A percentile compares a stretch with the other conserved stretches of the same genome.
These are phyloP conservation scores for Callionymus lyra DNA, from an alignment of 2,113 vertebrate genomes.

Conservation along the genomic window DNA sequence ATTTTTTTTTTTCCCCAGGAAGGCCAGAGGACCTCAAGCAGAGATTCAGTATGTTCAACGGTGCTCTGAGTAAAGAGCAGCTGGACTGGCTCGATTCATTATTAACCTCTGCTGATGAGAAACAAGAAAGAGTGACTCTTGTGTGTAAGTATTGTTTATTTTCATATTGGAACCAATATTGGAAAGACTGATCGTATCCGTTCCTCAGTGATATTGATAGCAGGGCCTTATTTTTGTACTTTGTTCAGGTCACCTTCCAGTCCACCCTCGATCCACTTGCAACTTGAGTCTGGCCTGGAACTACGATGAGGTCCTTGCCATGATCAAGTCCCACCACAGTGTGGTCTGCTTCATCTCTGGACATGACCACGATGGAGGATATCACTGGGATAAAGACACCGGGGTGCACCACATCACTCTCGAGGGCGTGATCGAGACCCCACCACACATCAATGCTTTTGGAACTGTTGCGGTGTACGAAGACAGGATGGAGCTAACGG, in stretches of 20 bases:
- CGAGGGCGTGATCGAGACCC: slow-evolving; percentile 83
- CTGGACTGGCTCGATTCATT: slow-evolving; percentile 79
- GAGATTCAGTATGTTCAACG: slow-evolving; percentile 83
- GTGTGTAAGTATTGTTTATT: slow-evolving; percentile 69
- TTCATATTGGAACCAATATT: not conserved
- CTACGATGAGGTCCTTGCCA: slow-evolving; percentile 64
- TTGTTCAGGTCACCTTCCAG: slow-evolving; percentile 79
- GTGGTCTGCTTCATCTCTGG: slow-evolving; percentile 85
- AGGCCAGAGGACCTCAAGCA: not conserved
- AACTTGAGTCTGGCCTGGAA: slow-evolving; percentile 83
- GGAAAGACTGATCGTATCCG: not conserved
- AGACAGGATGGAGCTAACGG: slow-evolving; percentile 82
- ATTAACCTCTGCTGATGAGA: slow-evolving; percentile 73
- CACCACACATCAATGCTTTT: slow-evolving; percentile 75
- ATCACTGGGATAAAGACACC: slow-evolving; percentile 62
- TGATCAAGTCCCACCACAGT: slow-evolving; percentile 71
- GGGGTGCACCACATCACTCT: slow-evolving; percentile 84
- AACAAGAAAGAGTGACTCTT: slow-evolving; percentile 77
- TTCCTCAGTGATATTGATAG: not conserved
- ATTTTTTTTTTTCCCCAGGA: slow-evolving; percentile 20
- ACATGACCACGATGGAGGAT: slow-evolving; percentile 82
- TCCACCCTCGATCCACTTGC: slow-evolving; percentile 72
- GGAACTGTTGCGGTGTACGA: slow-evolving; percentile 76
- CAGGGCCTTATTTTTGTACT: not conserved
- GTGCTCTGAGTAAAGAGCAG: slow-evolving; percentile 83